Evolutionary conservation across 2,797 vertebrate species (phyloP).

Genomic region (Oreortyx pictus): DNA sequence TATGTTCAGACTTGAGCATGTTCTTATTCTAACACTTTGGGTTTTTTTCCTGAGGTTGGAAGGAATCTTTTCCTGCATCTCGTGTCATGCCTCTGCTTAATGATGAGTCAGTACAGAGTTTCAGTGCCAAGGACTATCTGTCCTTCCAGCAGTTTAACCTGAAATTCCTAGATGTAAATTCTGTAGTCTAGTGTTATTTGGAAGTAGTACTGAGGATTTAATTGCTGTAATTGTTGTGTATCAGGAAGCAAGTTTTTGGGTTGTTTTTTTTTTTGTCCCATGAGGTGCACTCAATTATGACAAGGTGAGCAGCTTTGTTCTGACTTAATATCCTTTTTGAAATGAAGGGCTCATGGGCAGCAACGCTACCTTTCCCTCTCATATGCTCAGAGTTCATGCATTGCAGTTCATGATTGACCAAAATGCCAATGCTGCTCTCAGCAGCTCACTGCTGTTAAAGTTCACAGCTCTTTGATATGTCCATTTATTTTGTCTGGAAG

Average conservation of each 20-base stretch:
- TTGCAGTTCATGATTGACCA: too few species aligned
- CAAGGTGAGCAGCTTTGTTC: background rate
- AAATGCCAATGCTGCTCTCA: background rate
- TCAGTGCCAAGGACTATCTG: background rate
- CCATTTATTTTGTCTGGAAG: background rate
- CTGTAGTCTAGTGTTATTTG: background rate
- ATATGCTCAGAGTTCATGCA: background rate
- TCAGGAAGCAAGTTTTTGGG: too few species aligned
- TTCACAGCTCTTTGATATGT: rapidly evolving
- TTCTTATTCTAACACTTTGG: background rate
- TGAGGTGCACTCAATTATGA: background rate
- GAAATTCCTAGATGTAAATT: background rate
- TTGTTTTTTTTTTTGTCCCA: too few species aligned
- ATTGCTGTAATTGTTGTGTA: background rate
- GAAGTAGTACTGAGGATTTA: background rate
- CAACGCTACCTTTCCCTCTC: background rate
- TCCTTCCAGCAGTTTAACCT: background rate
- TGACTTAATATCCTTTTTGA: background rate
- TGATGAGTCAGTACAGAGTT: background rate
- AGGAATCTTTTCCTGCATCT: background rate
- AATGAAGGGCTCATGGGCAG: background rate
- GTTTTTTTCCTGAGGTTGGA: background rate
- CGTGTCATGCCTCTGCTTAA: background rate
- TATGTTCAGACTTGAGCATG: background rate
- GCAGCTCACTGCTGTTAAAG: background rate